Conservation (phyloP, 2,888 invertebrate genomes). For the Maniola hyperantus region DNA sequence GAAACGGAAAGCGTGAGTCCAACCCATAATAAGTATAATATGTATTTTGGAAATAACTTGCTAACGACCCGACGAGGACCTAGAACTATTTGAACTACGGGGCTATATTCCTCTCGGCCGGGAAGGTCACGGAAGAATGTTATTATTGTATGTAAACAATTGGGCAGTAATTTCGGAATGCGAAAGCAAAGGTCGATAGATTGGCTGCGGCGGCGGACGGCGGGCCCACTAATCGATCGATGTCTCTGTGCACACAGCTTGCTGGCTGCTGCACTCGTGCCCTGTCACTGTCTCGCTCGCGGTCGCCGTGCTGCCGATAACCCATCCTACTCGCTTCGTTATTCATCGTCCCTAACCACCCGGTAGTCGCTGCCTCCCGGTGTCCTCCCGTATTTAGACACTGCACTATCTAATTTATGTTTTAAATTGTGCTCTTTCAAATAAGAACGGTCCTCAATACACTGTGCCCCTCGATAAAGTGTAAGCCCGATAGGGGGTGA, state of each 20-base stretch:
- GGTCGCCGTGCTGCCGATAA: slow-evolving; percentile 53
- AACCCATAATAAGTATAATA: no score
- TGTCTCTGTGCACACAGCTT: slow-evolving; percentile 74
- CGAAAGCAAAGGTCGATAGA: slow-evolving; percentile 71
- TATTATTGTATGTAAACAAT: slow-evolving; percentile 44
- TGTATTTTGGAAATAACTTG: no score
- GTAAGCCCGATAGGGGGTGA: no score
- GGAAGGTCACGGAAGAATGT: not conserved
- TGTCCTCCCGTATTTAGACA: slow-evolving; percentile 79
- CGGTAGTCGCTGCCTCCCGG: slow-evolving; percentile 74
- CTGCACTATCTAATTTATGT: slow-evolving; percentile 80
- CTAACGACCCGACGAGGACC: not conserved
- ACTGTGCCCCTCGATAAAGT: no score
- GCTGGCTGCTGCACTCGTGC: slow-evolving; percentile 54
- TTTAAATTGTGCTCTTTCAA: slow-evolving; percentile 73
- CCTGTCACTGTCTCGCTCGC: slow-evolving; percentile 66
- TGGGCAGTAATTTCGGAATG: slow-evolving; percentile 64
- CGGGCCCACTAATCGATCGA: slow-evolving; percentile 77
- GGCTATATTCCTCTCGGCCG: not conserved
- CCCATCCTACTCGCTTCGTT: slow-evolving; percentile 73
- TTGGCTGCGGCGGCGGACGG: slow-evolving; percentile 64
- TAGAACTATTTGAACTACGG: not conserved
- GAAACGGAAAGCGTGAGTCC: no score
- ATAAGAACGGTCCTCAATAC: slow-evolving; percentile 51
- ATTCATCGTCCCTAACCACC: slow-evolving; percentile 78